A percentile compares a stretch with the other conserved stretches of the same genome.
Evolutionary conservation across 2,888 invertebrate genomes (phyloP).

Genomic region (Eilema griseolum): DNA sequence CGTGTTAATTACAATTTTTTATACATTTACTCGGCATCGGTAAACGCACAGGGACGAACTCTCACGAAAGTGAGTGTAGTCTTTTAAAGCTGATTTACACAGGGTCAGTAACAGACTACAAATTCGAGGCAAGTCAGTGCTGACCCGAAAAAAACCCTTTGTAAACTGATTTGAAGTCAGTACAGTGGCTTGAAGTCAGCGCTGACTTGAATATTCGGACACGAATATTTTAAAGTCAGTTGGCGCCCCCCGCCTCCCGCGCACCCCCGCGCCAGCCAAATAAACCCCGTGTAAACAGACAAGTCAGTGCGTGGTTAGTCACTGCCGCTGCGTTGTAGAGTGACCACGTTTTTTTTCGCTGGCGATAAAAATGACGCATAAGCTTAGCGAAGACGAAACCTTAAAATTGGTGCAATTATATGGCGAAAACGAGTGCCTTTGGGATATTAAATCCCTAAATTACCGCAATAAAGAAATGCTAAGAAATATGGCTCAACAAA

Average conservation of each 20-base stretch:
- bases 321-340: conserved; percentile 18
- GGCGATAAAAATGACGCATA: too few relatives aligned
- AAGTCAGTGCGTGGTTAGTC: conserved; percentile 17
- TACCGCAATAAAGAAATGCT: too few relatives aligned
- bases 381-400: too few relatives aligned
- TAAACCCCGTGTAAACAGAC: conserved; percentile 16
- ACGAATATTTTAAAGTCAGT: conserved; percentile 22
- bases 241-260: conserved; percentile 15
- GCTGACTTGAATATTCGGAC: conserved; percentile 23
- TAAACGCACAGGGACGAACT: too few relatives aligned
- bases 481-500: too few relatives aligned
- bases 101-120: conserved; percentile 9
- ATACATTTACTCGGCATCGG: too few relatives aligned
- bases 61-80: too few relatives aligned
- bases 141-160: conserved; percentile 16
- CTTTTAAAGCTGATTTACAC: too few relatives aligned
- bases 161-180: conserved; percentile 27
- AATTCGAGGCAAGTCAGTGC: conserved; percentile 25
- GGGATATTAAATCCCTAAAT: too few relatives aligned
- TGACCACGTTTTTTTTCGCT: conserved; percentile 9
- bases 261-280: conserved; percentile 5
- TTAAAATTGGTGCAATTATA: too few relatives aligned
- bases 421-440: too few relatives aligned
- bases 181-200: conserved; percentile 16
- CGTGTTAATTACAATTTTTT: too few relatives aligned